Base-by-base conservation (phyloP, 2,888 invertebrate species). In the Saturnia pavonia region DNA sequence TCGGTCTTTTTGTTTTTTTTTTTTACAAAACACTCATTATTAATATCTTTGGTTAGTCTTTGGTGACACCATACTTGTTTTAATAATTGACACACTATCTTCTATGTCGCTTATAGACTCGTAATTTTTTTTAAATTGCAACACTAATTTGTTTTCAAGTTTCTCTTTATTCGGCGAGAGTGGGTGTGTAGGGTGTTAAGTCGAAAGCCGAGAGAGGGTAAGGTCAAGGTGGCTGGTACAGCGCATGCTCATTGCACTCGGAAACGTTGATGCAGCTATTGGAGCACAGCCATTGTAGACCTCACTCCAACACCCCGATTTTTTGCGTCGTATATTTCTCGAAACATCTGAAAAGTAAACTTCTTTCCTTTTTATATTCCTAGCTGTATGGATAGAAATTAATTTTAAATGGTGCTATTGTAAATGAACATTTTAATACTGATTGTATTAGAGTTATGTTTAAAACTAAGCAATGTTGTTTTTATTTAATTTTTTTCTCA, bases 171-270 rank as follows among this genome's bases (percentile, higher is more conserved):
- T 65, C 19, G 14, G 65, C 65, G 34, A n/a, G 9, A 16, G 9
- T 34, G 69, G 73, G 71, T 75, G 69, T 75, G 71, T 75, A 73
- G 69, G 68, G 75, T 72, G 65, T 27, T n/a, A 73, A 70, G 70
- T 54, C 72, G 75, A 71, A 78, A 77, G 80, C 76, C 75, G 76
- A 78, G 78, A 60, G 76, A 78, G 80, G 80, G 82, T 83, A 91
- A 91, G 91, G 91, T 92, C 91, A 91, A 91, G 91, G 91, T 89
- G 87, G 83, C 70, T 72, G 40, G 51, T 16, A 70, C 14, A 76
- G 80, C 89, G 91, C 91, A 73, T 87, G 91, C 90, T 85, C 80
- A 65, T 71, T 87, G 88, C 87, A 88, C 84, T 81, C 75, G 74
- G 75, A 65, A 40, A 65, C 71, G 75, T 76, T 79, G 80, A 79